Conservation (phyloP, 2,797 vertebrate species). For the Okamejei kenojei region DNA sequence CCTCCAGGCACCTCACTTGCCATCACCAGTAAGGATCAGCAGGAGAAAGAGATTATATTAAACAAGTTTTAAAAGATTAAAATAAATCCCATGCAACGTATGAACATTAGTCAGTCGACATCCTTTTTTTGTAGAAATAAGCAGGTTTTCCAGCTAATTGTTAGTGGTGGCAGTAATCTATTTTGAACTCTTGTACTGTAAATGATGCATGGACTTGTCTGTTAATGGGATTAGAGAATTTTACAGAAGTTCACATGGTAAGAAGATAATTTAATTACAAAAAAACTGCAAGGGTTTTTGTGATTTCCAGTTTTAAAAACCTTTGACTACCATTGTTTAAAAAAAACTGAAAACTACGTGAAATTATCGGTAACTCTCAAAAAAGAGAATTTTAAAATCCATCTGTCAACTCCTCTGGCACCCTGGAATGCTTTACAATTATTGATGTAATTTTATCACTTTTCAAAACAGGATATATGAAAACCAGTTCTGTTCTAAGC, state of each 20-base stretch:
- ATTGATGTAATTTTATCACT: neutral
- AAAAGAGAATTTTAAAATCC: neutral
- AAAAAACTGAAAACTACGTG: neutral
- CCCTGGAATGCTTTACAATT: neutral
- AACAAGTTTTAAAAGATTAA: constrained; percentile 6
- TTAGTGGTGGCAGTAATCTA: neutral
- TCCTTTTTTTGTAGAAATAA: constrained; percentile 6
- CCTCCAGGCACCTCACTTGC: neutral
- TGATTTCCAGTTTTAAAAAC: neutral
- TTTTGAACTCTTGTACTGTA: neutral
- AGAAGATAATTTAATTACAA: neutral
- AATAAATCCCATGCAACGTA: constrained; percentile 16
- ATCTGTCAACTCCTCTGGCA: neutral
- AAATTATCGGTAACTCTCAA: neutral
- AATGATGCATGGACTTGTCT: neutral
- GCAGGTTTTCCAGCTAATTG: neutral
- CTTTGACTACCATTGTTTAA: neutral
- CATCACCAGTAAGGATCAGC: neutral
- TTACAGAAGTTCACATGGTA: neutral
- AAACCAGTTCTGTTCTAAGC: neutral
- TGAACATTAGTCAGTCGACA: neutral
- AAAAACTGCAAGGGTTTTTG: neutral
- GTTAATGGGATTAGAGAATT: neutral
- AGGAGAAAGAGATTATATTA: neutral
- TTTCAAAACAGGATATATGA: neutral